Evolutionary conservation across 2,797 vertebrate species (phyloP), one percentile per base, ranked within the genome.

Genomic region (Decapterus maruadsi): DNA sequence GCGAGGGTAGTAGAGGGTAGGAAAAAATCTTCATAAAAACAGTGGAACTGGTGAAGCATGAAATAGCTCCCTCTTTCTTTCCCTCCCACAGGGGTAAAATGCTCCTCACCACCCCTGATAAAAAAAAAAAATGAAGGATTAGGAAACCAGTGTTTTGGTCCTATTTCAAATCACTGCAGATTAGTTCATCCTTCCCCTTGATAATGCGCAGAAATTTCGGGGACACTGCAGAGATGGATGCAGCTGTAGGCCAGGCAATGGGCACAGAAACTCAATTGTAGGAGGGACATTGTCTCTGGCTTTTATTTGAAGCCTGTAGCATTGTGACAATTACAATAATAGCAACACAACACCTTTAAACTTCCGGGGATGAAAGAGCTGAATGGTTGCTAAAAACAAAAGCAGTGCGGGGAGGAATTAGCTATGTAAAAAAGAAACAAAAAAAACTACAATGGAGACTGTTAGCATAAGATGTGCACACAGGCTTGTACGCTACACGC

Each of bases 151-250:
- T 91, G 87, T 94, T 92, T 92, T 95, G 92, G 89, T 92, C 87
- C 81, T 87, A 92, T 93, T 94, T 94, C 93, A 95, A 95, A 95
- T 95, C 93, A 91, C 87, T 83, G 88, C 90, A 94, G 94, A 95
- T 95, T 94, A 95, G 90, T 90, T 92, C 68, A 78, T 93, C 92
- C 89, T 92, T 94, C 86, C 88, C 84, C 78, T 86, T 86, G 89
- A 92, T 93, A 93, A 93, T 93, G 90, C 84, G 69, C 72, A 62
- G 87, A 86, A 90, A 89, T 89, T 90, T 86, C 74, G 63, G 88
- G 86, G 84, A 89, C 89, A 58, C 81, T 72, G 82, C 60, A 71
- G 87, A 85, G 84, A 86, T 56, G 78, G 78, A 89, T 82, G 87
- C 86, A 85, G 91, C 85, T 90, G 74, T 83, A 77, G 89, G 82